Conservation (phyloP, 2,888 invertebrate species). For the Ophion ventricosus region DNA sequence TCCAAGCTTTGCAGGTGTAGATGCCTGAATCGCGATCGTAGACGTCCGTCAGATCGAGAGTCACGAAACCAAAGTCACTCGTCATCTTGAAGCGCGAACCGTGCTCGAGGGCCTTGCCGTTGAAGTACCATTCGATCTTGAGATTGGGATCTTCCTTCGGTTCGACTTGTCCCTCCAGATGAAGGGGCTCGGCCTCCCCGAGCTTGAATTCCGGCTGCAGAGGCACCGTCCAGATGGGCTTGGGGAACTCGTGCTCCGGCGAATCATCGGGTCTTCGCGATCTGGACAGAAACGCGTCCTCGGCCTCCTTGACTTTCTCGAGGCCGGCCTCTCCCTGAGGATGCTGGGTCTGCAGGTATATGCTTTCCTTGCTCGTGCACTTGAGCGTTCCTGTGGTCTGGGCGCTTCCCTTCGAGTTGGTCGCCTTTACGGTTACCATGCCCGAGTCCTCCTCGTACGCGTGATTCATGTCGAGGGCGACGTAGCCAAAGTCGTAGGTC, state of each 20-base stretch:
- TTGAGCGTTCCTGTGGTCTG: slow-evolving; percentile 95
- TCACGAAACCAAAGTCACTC: slow-evolving; percentile 98
- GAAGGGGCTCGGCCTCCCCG: slow-evolving; percentile 92
- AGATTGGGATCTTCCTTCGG: slow-evolving; percentile 96
- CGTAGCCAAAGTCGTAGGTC: slow-evolving; percentile 97
- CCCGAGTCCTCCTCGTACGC: slow-evolving; percentile 97
- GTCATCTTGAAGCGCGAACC: slow-evolving; percentile 96
- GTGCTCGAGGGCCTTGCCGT: slow-evolving; percentile 93
- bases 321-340: slow-evolving; percentile 96
- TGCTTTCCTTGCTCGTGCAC: slow-evolving; percentile 91
- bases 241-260: slow-evolving; percentile 91
- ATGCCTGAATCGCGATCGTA: slow-evolving; percentile 97
- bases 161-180: slow-evolving; percentile 97
- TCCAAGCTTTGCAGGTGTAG: slow-evolving; percentile 95
- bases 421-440: slow-evolving; percentile 95
- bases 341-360: slow-evolving; percentile 96
- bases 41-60: slow-evolving; percentile 95
- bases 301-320: slow-evolving; percentile 94
- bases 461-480: slow-evolving; percentile 94
- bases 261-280: slow-evolving; percentile 88
- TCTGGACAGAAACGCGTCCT: slow-evolving; percentile 90
- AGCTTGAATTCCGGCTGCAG: slow-evolving; percentile 91
- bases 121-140: slow-evolving; percentile 97
- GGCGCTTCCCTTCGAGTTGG: slow-evolving; percentile 94
- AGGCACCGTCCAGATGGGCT: slow-evolving; percentile 94